Evolutionary conservation across 2,113 vertebrate species (phyloP).

Genomic region (Willisornis vidua): DNA sequence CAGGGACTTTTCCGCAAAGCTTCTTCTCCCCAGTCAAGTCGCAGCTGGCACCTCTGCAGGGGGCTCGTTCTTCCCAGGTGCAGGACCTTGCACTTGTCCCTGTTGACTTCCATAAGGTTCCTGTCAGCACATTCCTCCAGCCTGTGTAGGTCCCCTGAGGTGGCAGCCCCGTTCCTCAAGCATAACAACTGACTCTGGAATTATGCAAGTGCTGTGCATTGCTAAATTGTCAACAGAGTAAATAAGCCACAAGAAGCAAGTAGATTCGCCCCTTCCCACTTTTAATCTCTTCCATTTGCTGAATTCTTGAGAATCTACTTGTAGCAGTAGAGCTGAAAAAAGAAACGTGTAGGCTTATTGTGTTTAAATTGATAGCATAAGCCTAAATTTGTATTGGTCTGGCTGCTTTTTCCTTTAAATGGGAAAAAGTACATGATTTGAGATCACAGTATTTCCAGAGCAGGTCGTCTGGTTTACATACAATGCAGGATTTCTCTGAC

Average conservation of each 20-base stretch:
- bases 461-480: neutral
- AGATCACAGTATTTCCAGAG: neutral
- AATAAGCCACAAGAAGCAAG: neutral
- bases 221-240: neutral
- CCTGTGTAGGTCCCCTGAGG: neutral
- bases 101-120: neutral
- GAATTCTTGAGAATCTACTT: neutral
- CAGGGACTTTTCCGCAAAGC: neutral
- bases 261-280: neutral
- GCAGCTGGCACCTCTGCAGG: neutral
- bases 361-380: neutral
- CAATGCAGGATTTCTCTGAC: neutral
- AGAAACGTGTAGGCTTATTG: neutral
- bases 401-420: neutral
- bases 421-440: neutral
- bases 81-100: neutral
- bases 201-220: neutral
- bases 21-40: neutral
- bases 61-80: neutral
- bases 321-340: neutral
- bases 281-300: neutral
- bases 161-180: neutral
- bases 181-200: neutral
- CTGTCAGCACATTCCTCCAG: neutral
- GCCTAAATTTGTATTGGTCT: neutral